Conservation (phyloP, 1,140 invertebrate species). For the Forficula auricularia region DNA sequence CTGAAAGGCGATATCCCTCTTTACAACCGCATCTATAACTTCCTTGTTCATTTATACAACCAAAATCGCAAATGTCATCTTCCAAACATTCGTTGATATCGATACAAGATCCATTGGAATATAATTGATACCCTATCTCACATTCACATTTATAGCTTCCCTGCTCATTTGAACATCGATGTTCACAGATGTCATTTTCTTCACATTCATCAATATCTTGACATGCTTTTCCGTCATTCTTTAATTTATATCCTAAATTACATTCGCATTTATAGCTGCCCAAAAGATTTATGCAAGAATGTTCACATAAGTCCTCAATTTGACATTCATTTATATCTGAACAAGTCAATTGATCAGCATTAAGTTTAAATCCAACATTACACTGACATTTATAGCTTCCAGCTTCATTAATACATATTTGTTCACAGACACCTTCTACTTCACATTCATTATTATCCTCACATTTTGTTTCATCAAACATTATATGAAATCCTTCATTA, state of each 20-base stretch:
- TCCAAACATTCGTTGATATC: slow-evolving; percentile 33
- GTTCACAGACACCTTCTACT: slow-evolving; percentile 33
- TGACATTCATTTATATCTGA: slow-evolving; percentile 20
- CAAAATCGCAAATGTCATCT: slow-evolving; percentile 36
- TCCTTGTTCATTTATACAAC: slow-evolving; percentile 33
- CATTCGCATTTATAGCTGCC: slow-evolving; percentile 31
- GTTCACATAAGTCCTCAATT: slow-evolving; percentile 27
- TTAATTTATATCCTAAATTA: slow-evolving; percentile 29
- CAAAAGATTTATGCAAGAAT: slow-evolving; percentile 24
- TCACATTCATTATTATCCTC: slow-evolving; percentile 41
- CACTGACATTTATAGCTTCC: slow-evolving; percentile 65
- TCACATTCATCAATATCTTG: slow-evolving; percentile 33
- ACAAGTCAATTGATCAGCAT: slow-evolving; percentile 44
- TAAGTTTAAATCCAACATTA: slow-evolving; percentile 49
- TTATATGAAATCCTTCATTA: slow-evolving; percentile 32
- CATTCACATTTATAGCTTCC: slow-evolving; percentile 31
- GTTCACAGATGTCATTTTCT: slow-evolving; percentile 27
- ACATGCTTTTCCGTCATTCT: slow-evolving; percentile 10
- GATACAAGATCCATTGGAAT: slow-evolving; percentile 24
- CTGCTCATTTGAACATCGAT: slow-evolving; percentile 24
- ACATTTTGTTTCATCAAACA: slow-evolving; percentile 27
- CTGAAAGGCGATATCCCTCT: slow-evolving; percentile 22
- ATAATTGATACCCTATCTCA: slow-evolving; percentile 30
- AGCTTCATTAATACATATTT: slow-evolving; percentile 69
- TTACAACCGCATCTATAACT: slow-evolving; percentile 32